These are phyloP conservation scores for Trisateles emortualis DNA, from an alignment of 2,888 invertebrate genomes.

Conservation along the genomic window DNA sequence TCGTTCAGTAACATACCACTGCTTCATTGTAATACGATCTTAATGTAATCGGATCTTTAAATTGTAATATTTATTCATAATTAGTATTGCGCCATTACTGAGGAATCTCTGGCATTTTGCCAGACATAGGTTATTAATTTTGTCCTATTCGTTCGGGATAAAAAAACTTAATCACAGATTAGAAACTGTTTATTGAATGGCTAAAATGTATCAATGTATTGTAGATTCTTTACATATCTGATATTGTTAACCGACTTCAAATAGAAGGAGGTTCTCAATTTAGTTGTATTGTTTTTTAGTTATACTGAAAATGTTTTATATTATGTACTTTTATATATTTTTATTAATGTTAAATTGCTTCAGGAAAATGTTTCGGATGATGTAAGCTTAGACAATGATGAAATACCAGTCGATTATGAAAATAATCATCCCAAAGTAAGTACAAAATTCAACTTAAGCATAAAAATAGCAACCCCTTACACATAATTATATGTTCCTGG, in stretches of 20 bases:
- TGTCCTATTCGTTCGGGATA: constrained; percentile 13
- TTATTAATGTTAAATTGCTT: too few species aligned
- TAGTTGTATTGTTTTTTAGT: too few species aligned
- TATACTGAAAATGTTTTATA: too few species aligned
- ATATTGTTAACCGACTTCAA: too few species aligned
- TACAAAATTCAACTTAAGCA: background rate
- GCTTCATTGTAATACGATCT: background rate
- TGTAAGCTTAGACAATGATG: background rate
- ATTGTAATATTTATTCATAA: constrained; percentile 31
- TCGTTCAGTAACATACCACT: background rate
- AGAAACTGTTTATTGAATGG: too few species aligned
- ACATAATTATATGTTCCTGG: too few species aligned
- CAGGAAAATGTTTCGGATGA: background rate
- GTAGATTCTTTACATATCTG: too few species aligned
- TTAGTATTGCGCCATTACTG: constrained; percentile 18
- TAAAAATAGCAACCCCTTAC: too few species aligned
- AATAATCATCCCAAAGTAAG: background rate
- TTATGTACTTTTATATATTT: too few species aligned
- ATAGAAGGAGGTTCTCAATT: too few species aligned
- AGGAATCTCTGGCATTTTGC: constrained; percentile 31
- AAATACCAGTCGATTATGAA: background rate
- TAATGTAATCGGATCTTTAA: constrained; percentile 17
- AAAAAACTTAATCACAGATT: constrained; percentile 11
- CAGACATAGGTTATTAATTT: constrained; percentile 22
- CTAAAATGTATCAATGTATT: too few species aligned